phyloP scores from a whole-genome alignment of 35 echinoderm and acorn worm genomes.

The Heliocidaris erythrogramma region DNA sequence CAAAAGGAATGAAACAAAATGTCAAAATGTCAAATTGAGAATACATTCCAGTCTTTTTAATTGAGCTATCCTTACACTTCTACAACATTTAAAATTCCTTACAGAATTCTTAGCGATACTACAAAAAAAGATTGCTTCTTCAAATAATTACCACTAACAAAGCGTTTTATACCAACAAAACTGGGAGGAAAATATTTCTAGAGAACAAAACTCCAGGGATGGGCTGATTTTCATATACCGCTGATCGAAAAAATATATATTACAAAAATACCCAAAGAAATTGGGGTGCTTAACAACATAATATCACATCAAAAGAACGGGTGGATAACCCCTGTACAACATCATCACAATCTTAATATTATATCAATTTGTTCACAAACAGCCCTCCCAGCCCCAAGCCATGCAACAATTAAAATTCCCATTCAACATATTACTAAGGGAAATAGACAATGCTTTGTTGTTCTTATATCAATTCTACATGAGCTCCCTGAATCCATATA shows the following conservation, averaged over 20 bases:
- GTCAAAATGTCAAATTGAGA: background rate
- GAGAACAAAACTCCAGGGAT: background rate
- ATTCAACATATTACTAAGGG: background rate
- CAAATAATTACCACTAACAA: background rate
- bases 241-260: background rate
- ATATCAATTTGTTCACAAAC: background rate
- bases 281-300: background rate
- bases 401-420: background rate
- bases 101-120: slow-evolving; percentile 3
- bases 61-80: slow-evolving; percentile 31
- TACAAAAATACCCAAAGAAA: background rate
- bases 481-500: background rate
- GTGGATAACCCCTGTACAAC: slow-evolving; percentile 24
- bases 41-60: slow-evolving; percentile 41
- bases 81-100: slow-evolving; percentile 27
- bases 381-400: background rate
- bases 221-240: background rate
- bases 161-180: background rate
- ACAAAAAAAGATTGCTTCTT: background rate
- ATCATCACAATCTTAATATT: background rate
- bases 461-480: background rate
- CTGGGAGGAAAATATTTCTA: background rate
- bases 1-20: background rate
- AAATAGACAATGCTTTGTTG: background rate
- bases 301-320: slow-evolving; percentile 30